Evolutionary conservation across 2,888 invertebrate species (phyloP), one percentile per base, ranked within the genome.

Genomic region (Amiota mariae): DNA sequence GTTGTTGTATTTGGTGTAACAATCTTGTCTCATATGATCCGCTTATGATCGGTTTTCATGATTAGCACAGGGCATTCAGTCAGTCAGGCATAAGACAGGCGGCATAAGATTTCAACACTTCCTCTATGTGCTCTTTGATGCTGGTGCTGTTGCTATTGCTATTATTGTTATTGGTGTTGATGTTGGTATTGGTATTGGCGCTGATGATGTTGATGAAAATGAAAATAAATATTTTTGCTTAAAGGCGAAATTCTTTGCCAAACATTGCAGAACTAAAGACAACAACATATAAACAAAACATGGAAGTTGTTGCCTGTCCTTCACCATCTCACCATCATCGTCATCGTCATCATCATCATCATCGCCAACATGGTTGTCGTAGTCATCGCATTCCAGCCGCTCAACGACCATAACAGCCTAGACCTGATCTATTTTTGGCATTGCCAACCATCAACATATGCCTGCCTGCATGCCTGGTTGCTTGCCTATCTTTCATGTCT

Each of bases 391-490:
- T 84, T 81, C 84, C 86, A 85, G 75, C 84, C 81, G 80, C 80
- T 85, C 84, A 71, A 83, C 80, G 63, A 78, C 81, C 86, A 82
- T 81, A 85, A 87, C 87, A 87, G 86, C 85, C 85, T 85, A 85
- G 85, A 85, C 84, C 85, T 84, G 85, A 86, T 86, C 85, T 85
- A 85, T 85, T 85, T 68, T 85, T 85, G 77, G 85, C 81, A 79
- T 76, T 76, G 76, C 36, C 59, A 12, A 56, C 73, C 24, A 36
- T 59, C 59, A 59, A 20, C 59, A 59, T 59, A 20, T 64, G 36
- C 15, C 68, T 68, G 68, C 54, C 54, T 67, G 68, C 54, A 12
- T 67, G 64, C 10, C 64, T 36, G 18, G 36, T 20, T 47, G 67
- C 18, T 10, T 51, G 67, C 3, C 2, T 49, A 11, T 15, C 12